Base-by-base conservation (phyloP, 2,113 vertebrate species). In the Trogon surrucura region DNA sequence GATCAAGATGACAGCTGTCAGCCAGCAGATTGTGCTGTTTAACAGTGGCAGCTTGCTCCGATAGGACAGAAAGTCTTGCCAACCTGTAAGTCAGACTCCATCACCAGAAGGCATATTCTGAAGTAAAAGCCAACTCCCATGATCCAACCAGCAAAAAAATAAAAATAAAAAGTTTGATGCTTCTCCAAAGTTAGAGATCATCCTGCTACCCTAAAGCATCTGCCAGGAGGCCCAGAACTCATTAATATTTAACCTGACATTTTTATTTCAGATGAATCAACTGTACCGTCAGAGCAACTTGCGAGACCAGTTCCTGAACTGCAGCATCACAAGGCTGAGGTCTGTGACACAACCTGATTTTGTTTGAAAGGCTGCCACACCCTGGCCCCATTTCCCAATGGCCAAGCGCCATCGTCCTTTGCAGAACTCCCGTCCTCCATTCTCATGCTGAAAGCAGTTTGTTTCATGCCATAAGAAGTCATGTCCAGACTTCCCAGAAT, bases 291-390 rank as follows among this genome's bases (percentile, higher is more conserved):
- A 85, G 32, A 98, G 98, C 41, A 29, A 89, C 30, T 89, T 98
- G 45, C 67, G 11, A 34, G 95, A 93, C 5, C 73, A 51, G 13
- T 98, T 98, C 95, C 94, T 61, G 58, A 95, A 50, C 88, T 98
- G 98, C 95, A 92, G 60, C 8, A 81, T 98, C 87, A 97, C 97
- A 4, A 45, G 91, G 77, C 70, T 98, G 83, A 98, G 96, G 98
- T 98, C 77, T 93, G 98, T 80, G 22, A 20, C 18, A 67, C 54
- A 54, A 21, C 10, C 47, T 53, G 16, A 26, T 65, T 60, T 56
- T 67, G 5, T 36, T 29, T 45, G 44, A 64, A 70, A 53, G 21
- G 20, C 4, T 73, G 17, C 15, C 22, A 21, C 54, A 32, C 56
- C 72, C 45, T 47, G 17, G 45, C 58, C 64, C 54, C 6, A 0